Evolutionary conservation across 2,797 vertebrate genomes (phyloP), one percentile per base, ranked within the genome.

Genomic region (Falco rusticolus): DNA sequence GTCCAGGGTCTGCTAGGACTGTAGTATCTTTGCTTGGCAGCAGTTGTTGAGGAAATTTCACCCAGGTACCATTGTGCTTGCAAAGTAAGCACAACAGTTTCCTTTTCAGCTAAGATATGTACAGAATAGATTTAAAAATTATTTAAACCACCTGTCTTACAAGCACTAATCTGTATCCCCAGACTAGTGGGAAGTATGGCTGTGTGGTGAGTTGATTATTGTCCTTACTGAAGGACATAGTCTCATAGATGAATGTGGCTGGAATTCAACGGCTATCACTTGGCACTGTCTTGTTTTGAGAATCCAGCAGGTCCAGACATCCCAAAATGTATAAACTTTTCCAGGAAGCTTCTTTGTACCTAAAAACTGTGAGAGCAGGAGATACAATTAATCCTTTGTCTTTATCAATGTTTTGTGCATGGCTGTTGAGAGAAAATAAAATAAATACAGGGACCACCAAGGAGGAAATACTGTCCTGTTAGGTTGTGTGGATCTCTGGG

Each of bases 361-460:
- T 91, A 72, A 84, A 91, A 78, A 13, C 25, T 57, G 6, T 72
- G 64, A 79, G 56, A 84, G 78, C 0, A 5, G 47, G 34, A 89
- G 64, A 77, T 66, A 72, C 59, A 86, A 76, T 64, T 80, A 0
- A 69, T 87, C 56, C 24, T 78, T 71, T 94, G 78, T 90, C n/a
- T 72, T 66, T 65, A 63, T 94, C 68, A 84, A 85, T 21, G 53
- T 83, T 90, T 90, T 87, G 21, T 89, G 56, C 21, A 6, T 81
- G 37, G 19, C 37, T 84, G 28, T 84, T 89, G 48, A 87, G 22
- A 85, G 81, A 84, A 92, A 84, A 74, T 57, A 89, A 93, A 89
- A 89, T 64, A 82, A 68, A 77, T 66, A 85, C 86, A 68, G 65
- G 22, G 72, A 84, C 26, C 68, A 77, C 43, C 56, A 59, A 47